Percentiles rank a stretch among this genome's conserved stretches.
phyloP scores from a whole-genome alignment of 2,113 vertebrate genomes.

The Chiloscyllium plagiosum region DNA sequence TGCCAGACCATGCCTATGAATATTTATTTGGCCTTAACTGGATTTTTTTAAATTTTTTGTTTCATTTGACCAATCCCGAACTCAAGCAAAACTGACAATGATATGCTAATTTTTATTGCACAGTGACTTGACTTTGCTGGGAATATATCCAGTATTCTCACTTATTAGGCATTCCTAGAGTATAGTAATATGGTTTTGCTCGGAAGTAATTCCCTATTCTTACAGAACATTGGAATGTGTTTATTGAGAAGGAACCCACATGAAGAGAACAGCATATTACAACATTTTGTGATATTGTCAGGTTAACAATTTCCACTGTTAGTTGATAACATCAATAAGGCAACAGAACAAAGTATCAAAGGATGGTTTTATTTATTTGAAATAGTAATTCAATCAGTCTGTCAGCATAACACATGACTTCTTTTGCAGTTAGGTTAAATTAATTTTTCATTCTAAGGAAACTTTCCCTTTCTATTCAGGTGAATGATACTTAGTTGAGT shows the following conservation, averaged over 20 bases:
- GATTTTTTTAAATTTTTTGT: not conserved
- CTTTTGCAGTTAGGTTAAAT: not conserved
- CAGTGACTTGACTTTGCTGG: not conserved
- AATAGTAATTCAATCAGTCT: not conserved
- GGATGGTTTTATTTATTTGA: conserved; percentile 11
- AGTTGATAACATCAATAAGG: not conserved
- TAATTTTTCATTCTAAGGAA: not conserved
- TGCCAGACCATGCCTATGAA: not conserved
- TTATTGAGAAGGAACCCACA: not conserved
- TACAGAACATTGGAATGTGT: not conserved
- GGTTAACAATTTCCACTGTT: not conserved
- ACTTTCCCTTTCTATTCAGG: not conserved
- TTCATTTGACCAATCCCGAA: not conserved
- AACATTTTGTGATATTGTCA: not conserved
- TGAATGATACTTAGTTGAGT: not conserved
- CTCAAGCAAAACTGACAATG: not conserved
- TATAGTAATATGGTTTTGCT: not conserved
- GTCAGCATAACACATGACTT: not conserved
- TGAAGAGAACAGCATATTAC: not conserved
- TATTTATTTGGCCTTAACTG: not conserved
- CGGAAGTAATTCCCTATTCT: not conserved
- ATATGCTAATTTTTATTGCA: not conserved
- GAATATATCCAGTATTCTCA: not conserved
- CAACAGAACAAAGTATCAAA: not conserved
- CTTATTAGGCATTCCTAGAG: not conserved